phyloP scores from a whole-genome alignment of 1,140 invertebrate species.

The Drosophila santomea region DNA sequence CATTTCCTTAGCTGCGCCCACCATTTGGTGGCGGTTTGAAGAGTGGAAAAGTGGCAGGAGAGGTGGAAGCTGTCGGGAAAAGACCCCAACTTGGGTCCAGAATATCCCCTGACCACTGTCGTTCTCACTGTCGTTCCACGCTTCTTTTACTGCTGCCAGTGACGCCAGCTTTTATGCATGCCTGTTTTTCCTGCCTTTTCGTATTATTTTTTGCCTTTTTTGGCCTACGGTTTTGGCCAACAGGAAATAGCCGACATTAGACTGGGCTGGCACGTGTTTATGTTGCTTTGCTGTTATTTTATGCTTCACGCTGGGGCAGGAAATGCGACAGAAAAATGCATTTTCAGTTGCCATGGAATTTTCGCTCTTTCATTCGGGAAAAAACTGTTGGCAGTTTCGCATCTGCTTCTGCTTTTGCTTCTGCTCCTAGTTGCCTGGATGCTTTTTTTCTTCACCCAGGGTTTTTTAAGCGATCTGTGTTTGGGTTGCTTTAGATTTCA shows the following conservation, averaged over 20 bases:
- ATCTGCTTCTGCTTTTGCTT: constrained; percentile 30
- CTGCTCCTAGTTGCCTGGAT: neutral
- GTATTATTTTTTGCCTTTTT: constrained; percentile 22
- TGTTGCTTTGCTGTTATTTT: constrained; percentile 62
- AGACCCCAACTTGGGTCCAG: constrained; percentile 28
- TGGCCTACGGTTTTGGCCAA: constrained; percentile 61
- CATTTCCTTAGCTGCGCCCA: constrained; percentile 15
- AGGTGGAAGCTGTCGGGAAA: constrained; percentile 39
- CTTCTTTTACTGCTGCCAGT: constrained; percentile 39
- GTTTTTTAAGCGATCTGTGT: constrained; percentile 24
- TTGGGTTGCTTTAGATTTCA: constrained; percentile 19
- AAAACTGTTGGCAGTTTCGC: constrained; percentile 46
- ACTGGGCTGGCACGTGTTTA: constrained; percentile 71
- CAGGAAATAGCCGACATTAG: constrained; percentile 81
- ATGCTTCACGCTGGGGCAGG: constrained; percentile 52
- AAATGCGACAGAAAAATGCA: constrained; percentile 61
- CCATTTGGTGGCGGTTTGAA: neutral
- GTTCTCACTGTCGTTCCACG: constrained; percentile 15
- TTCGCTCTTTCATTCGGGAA: constrained; percentile 15
- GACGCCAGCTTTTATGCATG: constrained; percentile 52
- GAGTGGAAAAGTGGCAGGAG: neutral
- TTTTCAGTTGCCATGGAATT: constrained; percentile 48
- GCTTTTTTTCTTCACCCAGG: neutral
- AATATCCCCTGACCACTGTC: constrained; percentile 23
- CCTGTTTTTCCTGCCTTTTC: constrained; percentile 26